Evolutionary conservation across 2,113 vertebrate species (phyloP), one percentile per base, ranked within the genome.

Genomic region (Upupa epops): DNA sequence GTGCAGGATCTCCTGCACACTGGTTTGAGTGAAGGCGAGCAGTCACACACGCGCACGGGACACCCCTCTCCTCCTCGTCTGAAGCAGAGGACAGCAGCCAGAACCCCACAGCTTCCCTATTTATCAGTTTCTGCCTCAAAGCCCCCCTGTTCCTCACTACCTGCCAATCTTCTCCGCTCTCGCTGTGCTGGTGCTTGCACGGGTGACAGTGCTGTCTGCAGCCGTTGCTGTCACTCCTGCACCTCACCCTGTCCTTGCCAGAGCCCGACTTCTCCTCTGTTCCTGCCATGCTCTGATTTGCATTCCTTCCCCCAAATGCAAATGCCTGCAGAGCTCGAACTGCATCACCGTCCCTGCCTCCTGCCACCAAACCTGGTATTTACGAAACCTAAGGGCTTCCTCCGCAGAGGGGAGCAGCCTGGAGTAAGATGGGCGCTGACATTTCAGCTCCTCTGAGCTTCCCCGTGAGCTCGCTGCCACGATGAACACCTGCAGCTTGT

Each of bases 391-490:
- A 89, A 87, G 55, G 52, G 66, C 84, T 65, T 87, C 13, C 61
- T 87, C 54, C 65, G 56, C 24, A 75, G 61, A 69, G n/a, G 59
- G 88, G 74, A 55, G 10, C 5, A 69, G 48, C 65, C 40, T 75
- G 51, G 63, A 61, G 52, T 49, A 73, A 61, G 31, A 76, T 72
- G 37, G 55, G 13, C 40, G 12, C 51, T 94, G 91, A 92, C 87
- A 91, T 92, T 95, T 91, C 78, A 91, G 2, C 31, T 87, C 91
- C 70, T 75, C 42, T 37, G 88, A 93, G 72, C 32, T 91, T 92
- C 89, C 55, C 42, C 79, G 71, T 49, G 65, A 91, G 88, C 55
- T 89, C 71, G 59, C 11, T 28, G 58, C 65, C 46, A 76, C 40
- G 65, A 65, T 20, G 86, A 90, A 68, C 32, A 89, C 36, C 61